Evolutionary conservation across 2,888 invertebrate genomes (phyloP).

Genomic region (Meteorus colon): DNA sequence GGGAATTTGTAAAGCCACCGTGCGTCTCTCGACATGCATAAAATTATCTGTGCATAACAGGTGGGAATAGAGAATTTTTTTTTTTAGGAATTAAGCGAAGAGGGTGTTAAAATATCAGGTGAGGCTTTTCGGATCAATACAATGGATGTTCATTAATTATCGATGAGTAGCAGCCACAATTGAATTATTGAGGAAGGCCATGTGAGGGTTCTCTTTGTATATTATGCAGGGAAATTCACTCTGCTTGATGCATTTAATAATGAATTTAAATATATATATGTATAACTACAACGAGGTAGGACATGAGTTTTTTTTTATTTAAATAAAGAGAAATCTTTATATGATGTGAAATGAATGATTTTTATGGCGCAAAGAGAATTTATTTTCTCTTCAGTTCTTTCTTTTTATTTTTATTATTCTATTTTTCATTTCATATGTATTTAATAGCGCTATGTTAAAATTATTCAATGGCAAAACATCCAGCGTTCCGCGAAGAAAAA

Average conservation of each 20-base stretch:
- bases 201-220: constrained; percentile 28
- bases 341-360: background rate
- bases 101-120: background rate
- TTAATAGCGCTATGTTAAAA: background rate
- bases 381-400: background rate
- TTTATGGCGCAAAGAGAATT: background rate
- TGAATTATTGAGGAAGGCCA: constrained; percentile 47
- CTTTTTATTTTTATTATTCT: background rate
- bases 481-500: constrained; percentile 16
- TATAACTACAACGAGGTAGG: constrained; percentile 52
- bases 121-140: background rate
- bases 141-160: background rate
- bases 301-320: constrained; percentile 41
- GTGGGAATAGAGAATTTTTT: background rate
- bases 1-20: background rate
- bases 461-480: constrained; percentile 19
- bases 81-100: background rate
- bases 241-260: constrained; percentile 41
- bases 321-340: background rate
- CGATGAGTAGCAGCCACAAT: constrained; percentile 4
- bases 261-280: constrained; percentile 44
- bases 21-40: no score
- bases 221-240: background rate
- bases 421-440: background rate
- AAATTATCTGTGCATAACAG: background rate